Conservation (phyloP, 2,888 invertebrate species). For the Latrodectus hesperus region DNA sequence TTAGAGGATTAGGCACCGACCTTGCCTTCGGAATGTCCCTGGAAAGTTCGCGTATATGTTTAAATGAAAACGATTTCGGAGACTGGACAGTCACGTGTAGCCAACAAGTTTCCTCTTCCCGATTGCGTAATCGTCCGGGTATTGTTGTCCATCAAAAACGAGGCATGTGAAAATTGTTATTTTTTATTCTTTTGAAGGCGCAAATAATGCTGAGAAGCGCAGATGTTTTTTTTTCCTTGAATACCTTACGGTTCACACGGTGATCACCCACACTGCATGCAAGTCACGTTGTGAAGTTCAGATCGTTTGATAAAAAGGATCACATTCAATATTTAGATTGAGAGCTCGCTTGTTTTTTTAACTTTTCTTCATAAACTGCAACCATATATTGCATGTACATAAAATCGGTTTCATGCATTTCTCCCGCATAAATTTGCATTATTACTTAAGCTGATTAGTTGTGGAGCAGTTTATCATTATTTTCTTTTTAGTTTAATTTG, state of each 20-base stretch:
- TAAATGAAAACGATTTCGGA: not conserved
- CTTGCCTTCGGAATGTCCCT: not conserved
- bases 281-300: too few species aligned
- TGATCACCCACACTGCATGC: not conserved
- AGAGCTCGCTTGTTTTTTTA: too few species aligned
- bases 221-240: not conserved
- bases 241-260: not conserved
- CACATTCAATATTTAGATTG: too few species aligned
- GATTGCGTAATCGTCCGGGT: constrained; percentile 19
- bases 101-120: constrained; percentile 31
- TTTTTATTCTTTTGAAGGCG: not conserved
- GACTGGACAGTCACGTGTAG: constrained; percentile 32
- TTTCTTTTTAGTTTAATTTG: too few species aligned
- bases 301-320: too few species aligned
- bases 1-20: not conserved
- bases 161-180: not conserved
- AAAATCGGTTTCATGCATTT: too few species aligned
- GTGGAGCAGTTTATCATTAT: too few species aligned
- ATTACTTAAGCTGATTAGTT: too few species aligned
- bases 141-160: constrained; percentile 15
- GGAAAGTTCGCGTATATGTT: not conserved
- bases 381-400: too few species aligned
- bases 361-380: too few species aligned
- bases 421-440: too few species aligned
- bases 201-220: not conserved